These are phyloP conservation scores for Hypsibius dujardini DNA, from an alignment of 1,140 invertebrate species.

Conservation along the genomic window DNA sequence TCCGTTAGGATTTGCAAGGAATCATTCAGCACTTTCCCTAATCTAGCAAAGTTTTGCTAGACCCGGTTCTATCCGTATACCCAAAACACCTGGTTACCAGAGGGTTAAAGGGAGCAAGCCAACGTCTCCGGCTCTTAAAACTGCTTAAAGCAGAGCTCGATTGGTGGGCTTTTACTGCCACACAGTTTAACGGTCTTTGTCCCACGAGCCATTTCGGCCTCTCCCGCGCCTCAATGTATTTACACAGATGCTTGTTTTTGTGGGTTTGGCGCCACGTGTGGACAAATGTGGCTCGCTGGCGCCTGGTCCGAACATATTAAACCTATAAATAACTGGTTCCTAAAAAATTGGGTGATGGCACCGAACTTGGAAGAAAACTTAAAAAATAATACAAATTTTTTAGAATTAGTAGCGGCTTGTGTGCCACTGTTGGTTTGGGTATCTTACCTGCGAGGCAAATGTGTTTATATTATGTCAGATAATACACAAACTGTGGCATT, in stretches of 20 bases:
- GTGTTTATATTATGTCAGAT: conserved; percentile 5
- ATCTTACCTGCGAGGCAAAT: not conserved
- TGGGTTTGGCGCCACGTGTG: not conserved
- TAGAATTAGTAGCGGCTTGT: conserved; percentile 6
- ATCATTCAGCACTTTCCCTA: too few relatives aligned
- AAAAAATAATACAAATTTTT: not conserved
- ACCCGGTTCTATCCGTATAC: too few relatives aligned
- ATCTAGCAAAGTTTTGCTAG: too few relatives aligned
- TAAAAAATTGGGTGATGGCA: not conserved
- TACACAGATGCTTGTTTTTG: not conserved
- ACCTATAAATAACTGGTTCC: not conserved
- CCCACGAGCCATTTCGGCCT: not conserved
- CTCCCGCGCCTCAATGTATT: not conserved
- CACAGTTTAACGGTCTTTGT: not conserved
- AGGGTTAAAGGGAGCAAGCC: not conserved
- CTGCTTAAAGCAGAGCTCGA: not conserved
- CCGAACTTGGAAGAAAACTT: not conserved
- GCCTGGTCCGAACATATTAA: not conserved
- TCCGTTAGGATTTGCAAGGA: too few relatives aligned
- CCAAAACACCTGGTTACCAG: too few relatives aligned
- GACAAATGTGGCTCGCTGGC: not conserved
- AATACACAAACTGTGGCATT: conserved; percentile 6
- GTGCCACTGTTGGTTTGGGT: not conserved
- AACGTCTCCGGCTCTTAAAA: not conserved
- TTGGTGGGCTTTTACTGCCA: not conserved